phyloP scores from a whole-genome alignment of 2,113 vertebrate genomes.

The Etia nguti region DNA sequence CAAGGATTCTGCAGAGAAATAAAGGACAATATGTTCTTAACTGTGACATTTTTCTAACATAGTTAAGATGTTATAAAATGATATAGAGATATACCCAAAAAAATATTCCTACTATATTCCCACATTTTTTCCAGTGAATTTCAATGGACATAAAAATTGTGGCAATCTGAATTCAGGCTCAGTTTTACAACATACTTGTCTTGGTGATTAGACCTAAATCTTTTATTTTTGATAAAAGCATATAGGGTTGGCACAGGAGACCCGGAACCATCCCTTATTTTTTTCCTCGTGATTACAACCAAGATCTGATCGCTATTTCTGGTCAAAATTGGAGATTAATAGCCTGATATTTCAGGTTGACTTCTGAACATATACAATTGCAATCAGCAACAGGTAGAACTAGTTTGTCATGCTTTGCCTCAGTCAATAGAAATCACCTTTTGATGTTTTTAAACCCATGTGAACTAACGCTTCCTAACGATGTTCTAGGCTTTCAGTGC shows the following conservation, averaged over 20 bases:
- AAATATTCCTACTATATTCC: too few relatives aligned
- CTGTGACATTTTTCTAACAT: neutral
- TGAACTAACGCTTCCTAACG: neutral
- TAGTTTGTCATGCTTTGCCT: neutral
- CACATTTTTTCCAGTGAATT: neutral
- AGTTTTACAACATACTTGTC: neutral
- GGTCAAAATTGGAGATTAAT: too few relatives aligned
- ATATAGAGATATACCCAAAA: too few relatives aligned
- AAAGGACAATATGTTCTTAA: neutral
- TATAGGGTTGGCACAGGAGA: neutral
- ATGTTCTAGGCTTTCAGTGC: neutral
- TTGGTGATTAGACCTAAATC: neutral
- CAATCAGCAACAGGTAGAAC: neutral
- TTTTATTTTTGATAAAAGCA: neutral
- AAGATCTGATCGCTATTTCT: too few relatives aligned
- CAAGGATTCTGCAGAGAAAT: neutral
- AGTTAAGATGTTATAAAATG: too few relatives aligned
- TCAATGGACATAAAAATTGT: neutral
- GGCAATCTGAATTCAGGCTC: neutral
- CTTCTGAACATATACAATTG: neutral
- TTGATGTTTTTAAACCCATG: neutral
- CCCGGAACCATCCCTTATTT: too few relatives aligned
- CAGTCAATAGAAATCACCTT: neutral
- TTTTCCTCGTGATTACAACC: too few relatives aligned
- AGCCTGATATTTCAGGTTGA: neutral